Evolutionary conservation across 2,888 invertebrate genomes (phyloP).

Genomic region (Chesias legatella): DNA sequence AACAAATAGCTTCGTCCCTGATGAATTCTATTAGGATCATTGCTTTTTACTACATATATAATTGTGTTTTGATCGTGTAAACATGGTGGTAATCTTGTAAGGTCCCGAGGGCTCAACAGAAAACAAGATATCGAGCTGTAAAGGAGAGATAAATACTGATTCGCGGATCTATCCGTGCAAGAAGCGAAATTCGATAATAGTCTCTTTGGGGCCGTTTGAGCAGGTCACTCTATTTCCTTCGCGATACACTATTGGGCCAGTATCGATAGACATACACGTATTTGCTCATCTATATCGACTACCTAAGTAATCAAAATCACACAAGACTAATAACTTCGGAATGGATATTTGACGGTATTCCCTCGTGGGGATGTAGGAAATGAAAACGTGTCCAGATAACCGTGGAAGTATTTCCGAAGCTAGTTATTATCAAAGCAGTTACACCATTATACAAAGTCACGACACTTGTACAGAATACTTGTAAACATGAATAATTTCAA

Average conservation of each 20-base stretch:
- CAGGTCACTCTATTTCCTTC: conserved; percentile 58
- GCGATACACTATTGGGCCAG: conserved; percentile 39
- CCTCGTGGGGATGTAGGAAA: conserved; percentile 33
- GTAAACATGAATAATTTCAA: conserved; percentile 47
- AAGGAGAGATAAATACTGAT: conserved; percentile 43
- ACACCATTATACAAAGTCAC: conserved; percentile 22
- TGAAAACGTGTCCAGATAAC: conserved; percentile 21
- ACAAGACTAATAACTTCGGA: conserved; percentile 52
- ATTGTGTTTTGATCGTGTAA: conserved; percentile 29
- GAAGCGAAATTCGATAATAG: conserved; percentile 57
- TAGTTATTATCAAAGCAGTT: conserved; percentile 14
- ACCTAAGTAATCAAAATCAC: conserved; percentile 52
- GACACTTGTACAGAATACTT: conserved; percentile 40
- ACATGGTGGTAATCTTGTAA: conserved; percentile 28
- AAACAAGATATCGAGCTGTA: conserved; percentile 35
- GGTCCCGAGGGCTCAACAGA: conserved; percentile 27
- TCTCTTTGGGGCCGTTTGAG: conserved; percentile 54
- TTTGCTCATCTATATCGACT: conserved; percentile 44
- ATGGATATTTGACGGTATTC: conserved; percentile 36
- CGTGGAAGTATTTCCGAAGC: conserved; percentile 16
- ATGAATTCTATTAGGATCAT: conserved; percentile 28
- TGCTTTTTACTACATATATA: conserved; percentile 22
- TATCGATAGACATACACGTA: conserved; percentile 43
- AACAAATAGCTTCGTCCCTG: conserved; percentile 22
- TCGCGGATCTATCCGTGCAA: conserved; percentile 41